Base-by-base conservation (phyloP, 2,888 invertebrate species). In the Tetranychus truncatus region DNA sequence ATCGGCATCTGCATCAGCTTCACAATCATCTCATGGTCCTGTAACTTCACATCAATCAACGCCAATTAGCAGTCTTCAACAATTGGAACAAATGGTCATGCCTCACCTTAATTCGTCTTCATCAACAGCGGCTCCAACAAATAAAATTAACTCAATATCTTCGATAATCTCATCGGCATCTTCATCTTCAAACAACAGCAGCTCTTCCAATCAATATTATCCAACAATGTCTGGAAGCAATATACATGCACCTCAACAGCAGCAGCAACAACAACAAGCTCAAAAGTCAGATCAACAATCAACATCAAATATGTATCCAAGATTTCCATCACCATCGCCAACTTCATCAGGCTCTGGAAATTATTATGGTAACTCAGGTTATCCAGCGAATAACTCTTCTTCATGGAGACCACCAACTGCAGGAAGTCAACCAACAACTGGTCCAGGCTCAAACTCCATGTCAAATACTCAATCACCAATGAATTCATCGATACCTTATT, bases 61-160 rank as follows among this genome's bases (percentile, higher is more conserved):
- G 20, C 75, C 75, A 65, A 72, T 79, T 77, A 76, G 67, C 46
- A 82, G 82, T 79, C 79, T 83, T 75, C 82, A 82, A 77, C 83
- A 83, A 78, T 79, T 94, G 79, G 94, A 94, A 84, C 93, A 93
- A 86, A 92, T 94, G 92, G 93, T 94, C 9, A 89, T 92, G 86
- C 94, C 94, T 21, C 85, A 79, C 73, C 75, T 80, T 18, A 74
- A 65, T 67, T 55, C 45, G 34, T 55, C 55, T 55, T 55, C 55
- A 15, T 55, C 55, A 55, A 15, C 55, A 55, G 9, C 55, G 15
- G 9, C 55, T 55, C 45, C 74, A 15, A 45, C 75, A 45, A 72
- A 46, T 45, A 72, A 72, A 72, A 72, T 46, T 18, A 72, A 73
- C 20, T 65, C 73, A 65, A 73, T 55, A n/a, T 73, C 73, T 34